These are phyloP conservation scores for Coelopa frigida DNA, from an alignment of 1,140 invertebrate genomes.

Conservation along the genomic window DNA sequence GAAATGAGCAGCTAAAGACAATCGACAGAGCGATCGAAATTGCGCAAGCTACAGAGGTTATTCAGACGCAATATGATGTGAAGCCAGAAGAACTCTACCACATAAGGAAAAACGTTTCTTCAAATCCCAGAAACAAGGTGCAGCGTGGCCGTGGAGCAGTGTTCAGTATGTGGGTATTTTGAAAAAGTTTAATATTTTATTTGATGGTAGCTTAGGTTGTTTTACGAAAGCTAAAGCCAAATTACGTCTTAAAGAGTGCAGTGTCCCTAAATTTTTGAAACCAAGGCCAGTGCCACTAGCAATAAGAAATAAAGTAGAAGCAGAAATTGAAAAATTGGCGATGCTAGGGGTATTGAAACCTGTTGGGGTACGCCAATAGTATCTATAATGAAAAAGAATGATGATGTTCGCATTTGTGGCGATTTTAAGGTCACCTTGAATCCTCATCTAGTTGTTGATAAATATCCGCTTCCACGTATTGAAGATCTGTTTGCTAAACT, in stretches of 20 bases:
- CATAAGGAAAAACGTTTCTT: conserved; percentile 36
- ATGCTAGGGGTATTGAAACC: conserved; percentile 22
- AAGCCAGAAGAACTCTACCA: too few species aligned
- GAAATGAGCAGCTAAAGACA: conserved; percentile 35
- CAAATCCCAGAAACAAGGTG: conserved; percentile 46
- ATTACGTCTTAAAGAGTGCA: too few species aligned
- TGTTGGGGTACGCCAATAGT: conserved; percentile 46
- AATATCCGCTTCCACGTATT: not conserved
- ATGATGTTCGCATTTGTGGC: conserved; percentile 42
- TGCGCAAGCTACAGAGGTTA: too few species aligned
- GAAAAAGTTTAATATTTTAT: not conserved
- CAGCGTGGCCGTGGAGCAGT: conserved; percentile 40
- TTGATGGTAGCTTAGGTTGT: not conserved
- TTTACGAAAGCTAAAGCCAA: not conserved
- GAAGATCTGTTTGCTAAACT: not conserved
- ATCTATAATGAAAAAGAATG: conserved; percentile 44
- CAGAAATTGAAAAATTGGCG: conserved; percentile 34
- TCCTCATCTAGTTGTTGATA: conserved; percentile 27
- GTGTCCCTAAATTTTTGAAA: not conserved
- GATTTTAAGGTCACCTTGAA: conserved; percentile 45
- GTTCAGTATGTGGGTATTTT: not conserved
- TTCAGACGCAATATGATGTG: too few species aligned
- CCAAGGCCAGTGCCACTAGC: too few species aligned
- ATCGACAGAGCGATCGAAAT: too few species aligned
- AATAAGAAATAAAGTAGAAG: too few species aligned